These are phyloP conservation scores for Montipora capricornis DNA, from an alignment of 64 coral and sea anemone genomes.

Conservation along the genomic window DNA sequence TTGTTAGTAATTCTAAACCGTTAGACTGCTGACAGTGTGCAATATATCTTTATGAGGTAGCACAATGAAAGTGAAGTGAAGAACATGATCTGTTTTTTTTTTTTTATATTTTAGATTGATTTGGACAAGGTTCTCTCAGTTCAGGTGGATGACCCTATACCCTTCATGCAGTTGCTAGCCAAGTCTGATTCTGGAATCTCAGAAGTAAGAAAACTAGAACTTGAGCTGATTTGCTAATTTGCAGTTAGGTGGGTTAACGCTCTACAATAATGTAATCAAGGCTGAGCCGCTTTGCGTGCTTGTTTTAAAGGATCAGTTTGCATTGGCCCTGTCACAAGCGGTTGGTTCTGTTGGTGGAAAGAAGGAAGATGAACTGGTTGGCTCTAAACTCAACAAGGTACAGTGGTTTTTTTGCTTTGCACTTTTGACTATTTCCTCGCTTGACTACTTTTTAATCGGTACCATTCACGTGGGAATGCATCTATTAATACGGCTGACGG, in stretches of 20 bases:
- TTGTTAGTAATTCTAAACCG: no score
- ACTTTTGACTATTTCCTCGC: background rate
- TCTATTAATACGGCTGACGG: no score
- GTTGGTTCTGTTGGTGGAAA: constrained; percentile 82
- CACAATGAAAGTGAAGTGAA: no score
- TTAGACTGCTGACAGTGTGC: no score
- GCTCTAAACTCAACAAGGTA: constrained; percentile 98
- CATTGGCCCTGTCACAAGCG: constrained; percentile 91
- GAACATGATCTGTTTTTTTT: background rate
- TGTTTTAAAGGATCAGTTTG: constrained; percentile 89
- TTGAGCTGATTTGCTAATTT: background rate
- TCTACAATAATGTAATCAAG: no score
- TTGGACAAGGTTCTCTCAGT: constrained; percentile 82
- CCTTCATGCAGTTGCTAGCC: constrained; percentile 90
- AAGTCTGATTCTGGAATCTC: constrained; percentile 95
- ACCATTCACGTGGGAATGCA: background rate
- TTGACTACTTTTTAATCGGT: background rate
- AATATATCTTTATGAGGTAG: no score
- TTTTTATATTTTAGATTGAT: constrained; percentile 48
- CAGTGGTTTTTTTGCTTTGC: background rate
- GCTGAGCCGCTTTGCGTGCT: background rate
- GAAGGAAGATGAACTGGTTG: constrained; percentile 91
- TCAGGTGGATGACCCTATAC: constrained; percentile 97
- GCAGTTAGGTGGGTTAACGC: no score
- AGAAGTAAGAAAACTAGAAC: constrained; percentile 67